Conservation (phyloP, 2,113 vertebrate genomes). For the Gorilla gorilla region DNA sequence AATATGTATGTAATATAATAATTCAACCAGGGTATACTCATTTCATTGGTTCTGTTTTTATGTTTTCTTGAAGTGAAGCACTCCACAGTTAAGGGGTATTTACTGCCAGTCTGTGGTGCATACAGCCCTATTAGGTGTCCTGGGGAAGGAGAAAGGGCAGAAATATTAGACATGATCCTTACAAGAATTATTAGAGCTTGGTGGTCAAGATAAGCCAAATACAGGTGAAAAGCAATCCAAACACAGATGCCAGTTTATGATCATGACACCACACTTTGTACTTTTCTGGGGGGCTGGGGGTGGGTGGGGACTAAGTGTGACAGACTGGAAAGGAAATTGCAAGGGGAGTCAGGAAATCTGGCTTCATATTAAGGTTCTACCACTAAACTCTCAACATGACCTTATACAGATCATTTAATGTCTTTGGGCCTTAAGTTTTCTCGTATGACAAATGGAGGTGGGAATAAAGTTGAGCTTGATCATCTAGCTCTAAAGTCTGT, state of each 20-base stretch:
- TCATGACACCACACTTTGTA: neutral
- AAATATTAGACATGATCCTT: conserved; percentile 45
- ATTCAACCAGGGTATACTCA: neutral
- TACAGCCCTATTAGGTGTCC: neutral
- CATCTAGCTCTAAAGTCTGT: conserved; percentile 12
- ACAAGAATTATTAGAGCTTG: conserved; percentile 30
- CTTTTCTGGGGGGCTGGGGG: neutral
- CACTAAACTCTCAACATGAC: neutral
- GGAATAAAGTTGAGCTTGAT: conserved; percentile 1
- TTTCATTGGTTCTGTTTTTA: conserved; percentile 53
- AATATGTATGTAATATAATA: conserved; percentile 44
- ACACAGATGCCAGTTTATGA: neutral
- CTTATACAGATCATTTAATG: conserved; percentile 47
- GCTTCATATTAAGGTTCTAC: conserved; percentile 25
- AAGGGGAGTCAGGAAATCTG: conserved; percentile 21
- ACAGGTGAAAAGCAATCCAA: conserved; percentile 29
- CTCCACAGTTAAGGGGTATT: conserved; percentile 27
- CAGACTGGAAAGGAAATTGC: conserved; percentile 21
- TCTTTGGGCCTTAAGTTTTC: neutral
- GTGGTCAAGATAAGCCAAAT: neutral
- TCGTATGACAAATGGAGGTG: neutral
- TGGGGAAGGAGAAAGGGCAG: neutral
- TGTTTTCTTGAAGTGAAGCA: conserved; percentile 42
- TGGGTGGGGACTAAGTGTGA: neutral
- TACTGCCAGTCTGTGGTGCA: neutral